Base-by-base conservation (phyloP, 2,888 invertebrate species). In the Hedychridium roseum region DNA sequence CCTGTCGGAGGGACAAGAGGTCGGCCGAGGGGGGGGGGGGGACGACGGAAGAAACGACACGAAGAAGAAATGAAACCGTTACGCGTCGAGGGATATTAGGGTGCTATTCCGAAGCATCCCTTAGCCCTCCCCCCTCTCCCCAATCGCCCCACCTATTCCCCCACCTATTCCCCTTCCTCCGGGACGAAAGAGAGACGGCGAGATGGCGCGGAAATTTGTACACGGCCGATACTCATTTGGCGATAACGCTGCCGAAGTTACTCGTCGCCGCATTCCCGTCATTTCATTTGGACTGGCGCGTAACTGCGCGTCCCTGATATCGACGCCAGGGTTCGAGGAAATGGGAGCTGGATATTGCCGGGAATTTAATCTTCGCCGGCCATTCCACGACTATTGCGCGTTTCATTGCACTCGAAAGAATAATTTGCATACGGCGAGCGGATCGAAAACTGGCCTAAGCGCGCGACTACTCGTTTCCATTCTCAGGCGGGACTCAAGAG, bases 1-100 rank as follows among this genome's bases (percentile, higher is more conserved):
- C 63, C 59, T 57, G 41, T 14, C 9, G 56, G 48, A 42, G 54
- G 54, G 46, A 54, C 26, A 35, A 48, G 28, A 43, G 41, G 41
- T 43, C 31, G 27, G 39, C 26, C 15, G 42, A 54, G 48, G 42
- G 37, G 46, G 43, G 34, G 44, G 28, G 20, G 18, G 43, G 36
- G 55, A n/a, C n/a, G n/a, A n/a, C n/a, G n/a, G n/a, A n/a, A n/a
- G 12, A 6, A 2, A 6, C n/a, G 27, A 16, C 16, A n/a, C n/a
- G 16, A 39, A 3, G 9, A 5, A 43, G 64, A 57, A 65, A 65
- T 60, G 64, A 64, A 64, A 64, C 50, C 57, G 64, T 64, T 65
- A 64, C 64, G 60, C 60, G 54, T 51, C 55, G 56, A 41, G 52
- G 54, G 62, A 65, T 65, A 65, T 64, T 65, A 65, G 64, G 64